phyloP scores from a whole-genome alignment of 2,113 vertebrate genomes.

The Physeter macrocephalus region DNA sequence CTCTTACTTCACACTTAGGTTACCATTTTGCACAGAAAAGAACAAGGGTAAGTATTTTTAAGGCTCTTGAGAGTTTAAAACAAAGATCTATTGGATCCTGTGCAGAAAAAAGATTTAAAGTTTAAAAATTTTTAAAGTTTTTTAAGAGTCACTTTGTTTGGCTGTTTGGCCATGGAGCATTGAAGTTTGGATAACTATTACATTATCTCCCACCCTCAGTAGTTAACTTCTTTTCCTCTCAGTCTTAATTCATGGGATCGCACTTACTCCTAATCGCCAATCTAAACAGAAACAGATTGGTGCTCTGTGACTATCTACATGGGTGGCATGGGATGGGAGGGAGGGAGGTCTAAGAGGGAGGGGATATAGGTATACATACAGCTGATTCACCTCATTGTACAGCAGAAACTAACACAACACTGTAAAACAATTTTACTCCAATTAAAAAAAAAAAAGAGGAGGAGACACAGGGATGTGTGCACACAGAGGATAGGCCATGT shows the following conservation, averaged over 20 bases:
- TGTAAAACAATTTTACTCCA: no score
- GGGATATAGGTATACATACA: no score
- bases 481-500: no score
- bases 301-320: no score
- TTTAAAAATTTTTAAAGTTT: neutral
- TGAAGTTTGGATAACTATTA: neutral
- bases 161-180: neutral
- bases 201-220: neutral
- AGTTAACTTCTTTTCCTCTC: neutral
- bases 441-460: no score
- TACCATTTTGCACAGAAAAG: neutral
- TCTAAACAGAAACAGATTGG: neutral
- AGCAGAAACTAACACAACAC: no score
- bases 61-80: neutral
- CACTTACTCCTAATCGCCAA: neutral
- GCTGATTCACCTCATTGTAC: no score
- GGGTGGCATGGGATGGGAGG: no score
- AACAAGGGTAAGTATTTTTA: neutral
- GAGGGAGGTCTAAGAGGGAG: no score
- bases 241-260: neutral
- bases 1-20: neutral
- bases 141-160: neutral
- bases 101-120: neutral
- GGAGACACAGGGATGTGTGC: no score
- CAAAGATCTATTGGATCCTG: neutral